Evolutionary conservation across 1,140 invertebrate genomes (phyloP).

Genomic region (Agrilus planipennis): DNA sequence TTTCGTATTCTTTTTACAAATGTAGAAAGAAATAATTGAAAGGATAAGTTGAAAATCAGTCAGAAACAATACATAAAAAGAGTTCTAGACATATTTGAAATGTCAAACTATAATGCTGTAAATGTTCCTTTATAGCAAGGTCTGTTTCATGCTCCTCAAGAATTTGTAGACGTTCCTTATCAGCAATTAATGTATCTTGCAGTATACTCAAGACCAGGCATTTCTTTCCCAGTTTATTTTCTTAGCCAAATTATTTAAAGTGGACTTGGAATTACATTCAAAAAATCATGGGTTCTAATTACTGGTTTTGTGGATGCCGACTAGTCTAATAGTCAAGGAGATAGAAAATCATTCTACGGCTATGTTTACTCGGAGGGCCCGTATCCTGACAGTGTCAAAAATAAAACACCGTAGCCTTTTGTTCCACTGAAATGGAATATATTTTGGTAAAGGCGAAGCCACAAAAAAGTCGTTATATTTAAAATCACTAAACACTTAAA

Average conservation of each 20-base stretch:
- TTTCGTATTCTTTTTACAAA: conserved; percentile 11
- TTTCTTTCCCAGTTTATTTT: too few relatives aligned
- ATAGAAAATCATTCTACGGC: conserved; percentile 28
- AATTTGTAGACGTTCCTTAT: conserved; percentile 4
- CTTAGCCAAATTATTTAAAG: not conserved
- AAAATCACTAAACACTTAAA: too few relatives aligned
- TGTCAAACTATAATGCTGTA: conserved; percentile 1
- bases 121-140: conserved; percentile 11
- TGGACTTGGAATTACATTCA: too few relatives aligned
- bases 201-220: too few relatives aligned
- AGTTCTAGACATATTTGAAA: conserved; percentile 10
- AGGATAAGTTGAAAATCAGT: not conserved
- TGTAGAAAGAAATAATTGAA: conserved; percentile 7
- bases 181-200: too few relatives aligned
- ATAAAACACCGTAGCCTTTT: conserved; percentile 22
- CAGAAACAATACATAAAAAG: not conserved
- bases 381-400: conserved; percentile 23
- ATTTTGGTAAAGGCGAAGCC: too few relatives aligned
- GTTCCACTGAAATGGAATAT: too few relatives aligned
- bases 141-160: conserved; percentile 9
- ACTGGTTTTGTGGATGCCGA: conserved; percentile 30
- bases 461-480: too few relatives aligned
- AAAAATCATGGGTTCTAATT: conserved; percentile 2
- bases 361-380: conserved; percentile 19
- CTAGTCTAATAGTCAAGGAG: conserved; percentile 25